Conservation (phyloP, 2,113 vertebrate species). For the Aramus guarauna region DNA sequence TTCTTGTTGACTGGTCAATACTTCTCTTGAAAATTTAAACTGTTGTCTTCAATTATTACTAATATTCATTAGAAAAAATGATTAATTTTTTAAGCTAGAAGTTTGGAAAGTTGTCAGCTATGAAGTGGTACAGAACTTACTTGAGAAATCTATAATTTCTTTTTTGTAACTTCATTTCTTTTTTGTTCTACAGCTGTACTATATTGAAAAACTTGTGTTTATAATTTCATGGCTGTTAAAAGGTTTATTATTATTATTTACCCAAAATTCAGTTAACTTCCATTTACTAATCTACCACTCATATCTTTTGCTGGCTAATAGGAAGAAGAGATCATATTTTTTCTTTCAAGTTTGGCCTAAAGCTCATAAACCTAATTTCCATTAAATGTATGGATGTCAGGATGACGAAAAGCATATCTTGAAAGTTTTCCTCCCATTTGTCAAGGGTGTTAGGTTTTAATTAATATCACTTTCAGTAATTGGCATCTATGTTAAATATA, state of each 20-base stretch:
- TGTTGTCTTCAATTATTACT: neutral
- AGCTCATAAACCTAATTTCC: conserved; percentile 42
- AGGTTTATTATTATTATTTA: conserved; percentile 46
- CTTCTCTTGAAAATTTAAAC: neutral
- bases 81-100: neutral
- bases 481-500: conserved; percentile 1
- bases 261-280: conserved; percentile 50
- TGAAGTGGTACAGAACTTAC: neutral
- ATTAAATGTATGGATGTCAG: neutral
- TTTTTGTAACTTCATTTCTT: neutral
- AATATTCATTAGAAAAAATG: neutral
- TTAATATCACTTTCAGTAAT: conserved; percentile 10
- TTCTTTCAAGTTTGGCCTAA: conserved; percentile 13
- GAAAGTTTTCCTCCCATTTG: conserved; percentile 1
- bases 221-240: conserved; percentile 51
- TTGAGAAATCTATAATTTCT: neutral
- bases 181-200: neutral
- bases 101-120: neutral
- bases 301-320: conserved; percentile 32
- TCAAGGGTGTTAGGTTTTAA: neutral
- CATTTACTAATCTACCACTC: conserved; percentile 34
- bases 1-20: neutral
- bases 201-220: neutral
- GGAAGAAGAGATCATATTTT: conserved; percentile 36
- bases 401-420: conserved; percentile 17